Conservation (phyloP, 2,888 invertebrate species). For the Cinara cedri region DNA sequence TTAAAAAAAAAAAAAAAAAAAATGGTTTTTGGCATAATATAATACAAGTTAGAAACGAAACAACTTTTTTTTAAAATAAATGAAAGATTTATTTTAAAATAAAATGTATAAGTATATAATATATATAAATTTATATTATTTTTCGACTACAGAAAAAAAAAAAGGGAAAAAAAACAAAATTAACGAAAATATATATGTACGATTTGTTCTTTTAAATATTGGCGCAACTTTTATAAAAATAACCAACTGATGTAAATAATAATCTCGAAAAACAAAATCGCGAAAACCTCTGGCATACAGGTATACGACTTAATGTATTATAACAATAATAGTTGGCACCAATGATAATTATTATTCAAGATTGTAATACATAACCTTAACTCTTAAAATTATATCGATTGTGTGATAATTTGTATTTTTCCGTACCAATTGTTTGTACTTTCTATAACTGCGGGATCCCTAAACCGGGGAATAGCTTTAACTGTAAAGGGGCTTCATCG, state of each 20-base stretch:
- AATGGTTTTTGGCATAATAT: constrained; percentile 11
- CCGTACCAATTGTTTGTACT: no score
- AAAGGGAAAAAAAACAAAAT: background rate
- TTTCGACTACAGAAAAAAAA: background rate
- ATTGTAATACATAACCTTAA: no score
- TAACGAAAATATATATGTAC: no score
- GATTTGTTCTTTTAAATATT: no score
- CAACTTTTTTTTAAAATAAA: background rate
- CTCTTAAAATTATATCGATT: no score
- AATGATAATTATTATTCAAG: no score
- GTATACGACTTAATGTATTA: background rate
- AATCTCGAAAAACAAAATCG: background rate
- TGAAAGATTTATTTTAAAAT: constrained; percentile 10
- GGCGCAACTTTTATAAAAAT: background rate
- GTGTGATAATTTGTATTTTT: no score
- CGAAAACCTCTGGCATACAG: background rate
- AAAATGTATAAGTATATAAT: background rate
- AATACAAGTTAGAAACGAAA: background rate
- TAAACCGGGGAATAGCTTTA: no score
- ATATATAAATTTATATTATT: background rate
- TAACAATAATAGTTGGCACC: background rate
- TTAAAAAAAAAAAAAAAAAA: background rate
- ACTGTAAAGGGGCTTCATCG: no score
- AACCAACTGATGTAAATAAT: constrained; percentile 3
- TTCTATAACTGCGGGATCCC: no score